Conservation (phyloP, 2,888 invertebrate genomes). For the Erebia aethiops region DNA sequence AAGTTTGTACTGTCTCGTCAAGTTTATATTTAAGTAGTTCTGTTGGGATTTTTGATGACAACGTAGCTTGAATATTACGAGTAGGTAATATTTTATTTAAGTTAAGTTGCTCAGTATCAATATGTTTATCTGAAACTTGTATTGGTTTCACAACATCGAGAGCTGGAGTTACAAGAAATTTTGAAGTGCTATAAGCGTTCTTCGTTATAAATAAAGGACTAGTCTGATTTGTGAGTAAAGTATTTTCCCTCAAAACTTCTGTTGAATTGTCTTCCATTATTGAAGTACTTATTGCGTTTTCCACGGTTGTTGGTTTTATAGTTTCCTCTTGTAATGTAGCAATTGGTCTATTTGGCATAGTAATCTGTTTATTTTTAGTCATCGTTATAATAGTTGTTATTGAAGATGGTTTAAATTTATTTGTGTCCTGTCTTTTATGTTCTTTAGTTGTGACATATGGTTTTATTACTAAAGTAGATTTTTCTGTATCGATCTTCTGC, state of each 20-base stretch:
- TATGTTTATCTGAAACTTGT: background rate
- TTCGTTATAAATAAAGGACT: too few relatives aligned
- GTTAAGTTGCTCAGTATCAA: background rate
- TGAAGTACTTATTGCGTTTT: background rate
- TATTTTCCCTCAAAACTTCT: background rate
- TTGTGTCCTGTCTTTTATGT: background rate
- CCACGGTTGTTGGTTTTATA: background rate
- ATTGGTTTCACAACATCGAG: too few relatives aligned
- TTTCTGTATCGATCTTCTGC: too few relatives aligned
- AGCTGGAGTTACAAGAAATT: background rate
- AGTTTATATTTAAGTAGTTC: background rate
- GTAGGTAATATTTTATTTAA: background rate
- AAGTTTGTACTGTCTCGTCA: background rate
- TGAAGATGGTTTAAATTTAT: background rate
- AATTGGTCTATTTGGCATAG: background rate
- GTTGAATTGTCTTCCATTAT: background rate
- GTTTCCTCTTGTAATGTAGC: background rate
- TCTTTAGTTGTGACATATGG: background rate
- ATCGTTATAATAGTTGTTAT: background rate
- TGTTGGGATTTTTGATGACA: background rate
- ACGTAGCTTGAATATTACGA: background rate
- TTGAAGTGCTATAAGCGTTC: background rate
- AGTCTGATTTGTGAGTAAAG: background rate
- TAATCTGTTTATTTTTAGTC: background rate
- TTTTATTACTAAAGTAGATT: too few relatives aligned